Conservation (phyloP, 2,113 vertebrate species). For the Nothocercus julius region DNA sequence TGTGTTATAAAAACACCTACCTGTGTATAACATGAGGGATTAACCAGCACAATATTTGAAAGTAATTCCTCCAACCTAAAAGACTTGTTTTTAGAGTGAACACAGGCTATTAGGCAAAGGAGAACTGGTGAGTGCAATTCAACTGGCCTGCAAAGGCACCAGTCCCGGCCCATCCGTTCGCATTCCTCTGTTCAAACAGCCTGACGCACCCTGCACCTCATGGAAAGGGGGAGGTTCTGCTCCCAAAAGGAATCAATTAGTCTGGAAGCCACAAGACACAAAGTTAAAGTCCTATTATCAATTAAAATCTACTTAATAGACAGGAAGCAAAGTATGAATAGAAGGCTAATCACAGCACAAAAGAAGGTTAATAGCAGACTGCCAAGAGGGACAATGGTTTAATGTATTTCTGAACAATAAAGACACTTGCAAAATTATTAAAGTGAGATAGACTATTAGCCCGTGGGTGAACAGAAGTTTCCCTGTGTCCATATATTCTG, state of each 20-base stretch:
- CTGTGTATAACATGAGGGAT: neutral
- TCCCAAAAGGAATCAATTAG: slow-evolving; percentile 26
- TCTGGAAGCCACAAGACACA: slow-evolving; percentile 30
- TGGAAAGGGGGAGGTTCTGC: neutral
- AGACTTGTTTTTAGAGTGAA: neutral
- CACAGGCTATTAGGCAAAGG: neutral
- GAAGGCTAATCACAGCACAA: slow-evolving; percentile 59
- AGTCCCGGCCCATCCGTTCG: neutral
- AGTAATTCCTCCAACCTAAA: slow-evolving; percentile 17
- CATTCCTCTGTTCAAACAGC: neutral
- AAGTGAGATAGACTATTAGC: slow-evolving; percentile 27
- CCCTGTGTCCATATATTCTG: neutral
- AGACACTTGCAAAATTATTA: neutral
- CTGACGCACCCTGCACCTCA: neutral
- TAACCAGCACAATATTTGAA: neutral
- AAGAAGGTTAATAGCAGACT: slow-evolving; percentile 48
- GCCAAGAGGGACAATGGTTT: slow-evolving; percentile 52
- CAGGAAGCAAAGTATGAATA: slow-evolving; percentile 47
- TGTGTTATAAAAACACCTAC: slow-evolving; percentile 1
- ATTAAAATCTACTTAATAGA: slow-evolving; percentile 56
- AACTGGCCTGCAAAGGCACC: neutral
- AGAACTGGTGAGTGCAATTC: neutral
- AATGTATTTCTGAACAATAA: slow-evolving; percentile 47
- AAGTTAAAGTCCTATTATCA: slow-evolving; percentile 51
- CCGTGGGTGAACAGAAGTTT: neutral